Evolutionary conservation across 1,140 invertebrate genomes (phyloP), one percentile per base, ranked within the genome.

Genomic region (Sinella curviseta): DNA sequence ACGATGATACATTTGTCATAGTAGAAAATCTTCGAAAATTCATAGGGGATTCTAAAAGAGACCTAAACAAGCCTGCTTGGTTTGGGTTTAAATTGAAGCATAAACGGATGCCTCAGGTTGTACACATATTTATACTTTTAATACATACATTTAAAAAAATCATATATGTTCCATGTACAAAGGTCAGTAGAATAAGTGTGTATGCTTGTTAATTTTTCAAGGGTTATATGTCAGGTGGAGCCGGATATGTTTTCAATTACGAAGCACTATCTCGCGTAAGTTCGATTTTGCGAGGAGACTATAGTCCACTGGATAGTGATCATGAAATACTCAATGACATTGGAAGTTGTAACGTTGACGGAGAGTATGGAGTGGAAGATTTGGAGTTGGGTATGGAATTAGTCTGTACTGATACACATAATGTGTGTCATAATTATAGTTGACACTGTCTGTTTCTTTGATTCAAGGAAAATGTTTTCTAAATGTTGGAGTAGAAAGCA

Each of bases 1-100:
- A 88, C 78, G 86, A 88, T 80, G 88, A 89, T 78, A 88, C 88
- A 1, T 89, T 86, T 76, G 85, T 88, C 17, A 86, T 88, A 14
- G 77, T 88, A 31, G 87, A 88, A 83, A 89, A 89, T 83, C 80
- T 89, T 17, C 82, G 87, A 31, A 81, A 85, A 70, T 85, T 87
- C 67, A 79, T 88, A 4, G n/a, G n/a, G 28, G 48, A 78, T 54
- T 36, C 78, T 1, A 26, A 73, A 36, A 8, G 75, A 81, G 12
- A 74, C 80, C 73, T 76, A 35, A 36, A 75, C 1, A 67, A 78
- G 12, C 77, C 82, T 0, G 26, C 77, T 82, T 83, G 76, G 79
- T 74, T 76, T 74, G 57, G 79, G 75, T 67, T 81, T 84, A 36
- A 83, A 79, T 82, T 83, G 39, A 82, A 78, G 34, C 77, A 82